Conservation (phyloP, 2,113 vertebrate species). For the Protobothrops mucrosquamatus region DNA sequence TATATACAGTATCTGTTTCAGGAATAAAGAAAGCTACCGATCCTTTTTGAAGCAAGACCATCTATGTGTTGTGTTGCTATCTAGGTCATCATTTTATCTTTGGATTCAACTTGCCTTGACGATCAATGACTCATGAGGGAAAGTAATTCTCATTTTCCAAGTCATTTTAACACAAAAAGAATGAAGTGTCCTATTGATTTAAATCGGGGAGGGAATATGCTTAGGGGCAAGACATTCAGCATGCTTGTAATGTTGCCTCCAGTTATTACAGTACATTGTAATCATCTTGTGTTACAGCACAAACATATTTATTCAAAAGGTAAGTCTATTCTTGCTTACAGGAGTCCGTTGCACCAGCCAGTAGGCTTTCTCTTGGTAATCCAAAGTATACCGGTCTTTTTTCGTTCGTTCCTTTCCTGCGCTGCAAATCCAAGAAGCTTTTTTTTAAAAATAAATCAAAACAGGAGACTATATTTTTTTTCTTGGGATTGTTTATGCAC, state of each 20-base stretch:
- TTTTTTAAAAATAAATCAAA: neutral
- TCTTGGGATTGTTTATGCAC: neutral
- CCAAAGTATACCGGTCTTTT: conserved; percentile 87
- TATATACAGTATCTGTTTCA: neutral
- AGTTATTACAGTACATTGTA: neutral
- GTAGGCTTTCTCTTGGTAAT: conserved; percentile 96
- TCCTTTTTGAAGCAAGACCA: neutral
- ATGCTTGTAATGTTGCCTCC: neutral
- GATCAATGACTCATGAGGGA: neutral
- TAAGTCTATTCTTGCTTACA: conserved; percentile 69
- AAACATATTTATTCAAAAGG: neutral
- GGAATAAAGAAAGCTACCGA: neutral
- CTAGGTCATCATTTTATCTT: neutral
- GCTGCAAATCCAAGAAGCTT: conserved; percentile 69
- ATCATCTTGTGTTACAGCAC: neutral
- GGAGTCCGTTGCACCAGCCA: conserved; percentile 94
- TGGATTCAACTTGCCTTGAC: neutral
- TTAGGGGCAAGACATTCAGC: neutral
- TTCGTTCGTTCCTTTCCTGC: conserved; percentile 94
- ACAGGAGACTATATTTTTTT: accelerated
- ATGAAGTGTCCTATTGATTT: neutral
- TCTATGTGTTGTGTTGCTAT: neutral
- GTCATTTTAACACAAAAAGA: neutral
- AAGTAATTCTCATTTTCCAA: neutral
- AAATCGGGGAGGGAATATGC: neutral